Evolutionary conservation across 2,797 vertebrate genomes (phyloP), one percentile per base, ranked within the genome.

Genomic region (Vipera latastei): DNA sequence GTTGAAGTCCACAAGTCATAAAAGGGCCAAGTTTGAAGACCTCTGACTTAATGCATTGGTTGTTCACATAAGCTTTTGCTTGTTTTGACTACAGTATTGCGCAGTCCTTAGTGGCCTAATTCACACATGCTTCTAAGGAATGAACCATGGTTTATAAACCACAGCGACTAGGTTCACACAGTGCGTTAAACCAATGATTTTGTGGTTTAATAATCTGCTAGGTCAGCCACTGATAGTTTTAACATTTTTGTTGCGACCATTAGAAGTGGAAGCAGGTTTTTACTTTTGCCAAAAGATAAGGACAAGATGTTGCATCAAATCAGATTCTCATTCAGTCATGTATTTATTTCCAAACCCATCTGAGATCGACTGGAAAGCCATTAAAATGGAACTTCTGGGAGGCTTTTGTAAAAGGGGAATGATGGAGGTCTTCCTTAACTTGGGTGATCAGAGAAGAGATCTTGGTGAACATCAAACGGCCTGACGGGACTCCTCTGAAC

Each of bases 401-500:
- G 14, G 38, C 9, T 86, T 85, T 32, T 73, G 26, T 59, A 48
- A 89, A 89, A 83, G n/a, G 28, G 55, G n/a, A 83, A 61, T 6
- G 91, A 90, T 38, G 2, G 14, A 32, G 88, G 0, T 0, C 0
- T 94, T 96, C 95, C 97, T 98, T 98, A 98, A 99, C 97, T 0
- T 51, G 91, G 44, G 38, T 89, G 73, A 95, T 86, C 97, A 99
- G 99, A 97, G 99, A 99, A 96, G 98, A 99, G 97, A 98, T 99
- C 78, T 94, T 99, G 90, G 98, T 99, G 94, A 98, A 99, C 93
- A 98, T 99, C 94, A 98, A 97, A 87, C 97, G 98, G 53, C 98
- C 99, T 59, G 98, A 99, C 12, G 98, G 98, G 20, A 98, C 98
- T 0, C 98, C 98, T 0, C 96, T 99, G 94, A 99, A 98, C 96